phyloP scores from a whole-genome alignment of 1,140 invertebrate species.

The Xylocopa sonorina region DNA sequence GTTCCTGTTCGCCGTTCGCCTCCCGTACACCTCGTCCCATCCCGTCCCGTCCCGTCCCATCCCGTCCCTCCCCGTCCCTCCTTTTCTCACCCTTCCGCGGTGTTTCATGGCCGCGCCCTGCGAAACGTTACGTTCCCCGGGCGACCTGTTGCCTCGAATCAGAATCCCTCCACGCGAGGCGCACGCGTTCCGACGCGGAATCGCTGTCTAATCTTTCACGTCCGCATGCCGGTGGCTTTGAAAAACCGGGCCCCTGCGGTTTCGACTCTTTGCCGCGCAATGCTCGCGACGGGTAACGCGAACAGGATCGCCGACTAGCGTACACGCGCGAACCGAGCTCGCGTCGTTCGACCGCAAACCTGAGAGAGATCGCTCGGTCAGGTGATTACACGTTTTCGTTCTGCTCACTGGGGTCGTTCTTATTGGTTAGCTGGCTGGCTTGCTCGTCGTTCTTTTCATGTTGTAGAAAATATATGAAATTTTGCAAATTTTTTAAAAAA shows the following conservation, averaged over 20 bases:
- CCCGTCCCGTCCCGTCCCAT: not conserved
- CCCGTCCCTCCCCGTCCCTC: not conserved
- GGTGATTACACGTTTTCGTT: not conserved
- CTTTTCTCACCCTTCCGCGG: slow-evolving; percentile 36
- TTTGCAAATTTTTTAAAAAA: too few relatives aligned
- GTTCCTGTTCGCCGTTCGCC: slow-evolving; percentile 11
- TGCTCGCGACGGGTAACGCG: not conserved
- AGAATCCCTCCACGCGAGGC: slow-evolving; percentile 24
- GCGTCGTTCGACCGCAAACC: not conserved
- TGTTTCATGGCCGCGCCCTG: slow-evolving; percentile 38
- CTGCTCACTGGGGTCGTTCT: too few relatives aligned
- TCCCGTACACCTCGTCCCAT: not conserved
- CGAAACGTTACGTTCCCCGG: slow-evolving; percentile 25
- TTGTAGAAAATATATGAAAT: too few relatives aligned
- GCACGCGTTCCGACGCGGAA: slow-evolving; percentile 28
- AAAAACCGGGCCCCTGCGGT: slow-evolving; percentile 20
- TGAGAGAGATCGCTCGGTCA: not conserved
- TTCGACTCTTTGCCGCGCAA: slow-evolving; percentile 19
- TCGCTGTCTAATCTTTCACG: slow-evolving; percentile 42
- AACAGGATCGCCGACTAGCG: too few relatives aligned
- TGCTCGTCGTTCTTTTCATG: too few relatives aligned
- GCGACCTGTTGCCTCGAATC: slow-evolving; percentile 49
- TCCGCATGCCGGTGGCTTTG: slow-evolving; percentile 41
- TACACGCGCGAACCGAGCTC: not conserved
- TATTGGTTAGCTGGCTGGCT: too few relatives aligned